Percentiles rank a stretch among this genome's conserved stretches.
Conservation (phyloP, 2,113 vertebrate species). For the Eurypyga helias region DNA sequence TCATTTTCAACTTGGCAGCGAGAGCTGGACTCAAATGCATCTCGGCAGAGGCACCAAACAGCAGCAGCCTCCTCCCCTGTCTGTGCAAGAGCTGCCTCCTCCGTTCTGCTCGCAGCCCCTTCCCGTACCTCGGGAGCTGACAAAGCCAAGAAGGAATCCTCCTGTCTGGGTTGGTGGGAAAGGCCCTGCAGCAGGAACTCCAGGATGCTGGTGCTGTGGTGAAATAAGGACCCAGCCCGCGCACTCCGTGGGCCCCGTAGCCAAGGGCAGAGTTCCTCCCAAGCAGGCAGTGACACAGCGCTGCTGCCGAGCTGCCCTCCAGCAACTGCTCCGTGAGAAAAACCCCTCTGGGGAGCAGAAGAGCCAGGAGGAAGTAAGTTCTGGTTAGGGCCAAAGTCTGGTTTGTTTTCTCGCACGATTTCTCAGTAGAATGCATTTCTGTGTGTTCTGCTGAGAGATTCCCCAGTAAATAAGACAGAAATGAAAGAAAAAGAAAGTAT, state of each 20-base stretch:
- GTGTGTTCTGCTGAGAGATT: background rate
- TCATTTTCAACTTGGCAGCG: background rate
- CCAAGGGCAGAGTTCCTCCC: background rate
- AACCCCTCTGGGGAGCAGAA: background rate
- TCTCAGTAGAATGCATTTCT: background rate
- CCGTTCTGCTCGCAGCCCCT: background rate
- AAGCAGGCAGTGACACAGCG: background rate
- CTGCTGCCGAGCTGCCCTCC: background rate
- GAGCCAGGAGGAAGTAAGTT: conserved; percentile 11
- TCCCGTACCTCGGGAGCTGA: background rate
- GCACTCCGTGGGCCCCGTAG: background rate
- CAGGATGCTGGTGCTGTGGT: background rate
- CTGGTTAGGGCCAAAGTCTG: background rate
- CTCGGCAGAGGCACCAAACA: background rate
- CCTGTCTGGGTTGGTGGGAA: background rate
- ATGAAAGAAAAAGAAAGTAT: background rate
- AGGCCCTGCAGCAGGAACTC: background rate
- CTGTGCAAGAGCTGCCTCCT: background rate
- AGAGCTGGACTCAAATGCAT: background rate
- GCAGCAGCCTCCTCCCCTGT: background rate
- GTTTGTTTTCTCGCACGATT: background rate
- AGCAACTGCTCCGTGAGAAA: background rate
- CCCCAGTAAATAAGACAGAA: background rate
- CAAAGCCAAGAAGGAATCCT: background rate
- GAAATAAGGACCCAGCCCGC: background rate